Base-by-base conservation (phyloP, 2,113 vertebrate species). In the Vanacampus margaritifer region DNA sequence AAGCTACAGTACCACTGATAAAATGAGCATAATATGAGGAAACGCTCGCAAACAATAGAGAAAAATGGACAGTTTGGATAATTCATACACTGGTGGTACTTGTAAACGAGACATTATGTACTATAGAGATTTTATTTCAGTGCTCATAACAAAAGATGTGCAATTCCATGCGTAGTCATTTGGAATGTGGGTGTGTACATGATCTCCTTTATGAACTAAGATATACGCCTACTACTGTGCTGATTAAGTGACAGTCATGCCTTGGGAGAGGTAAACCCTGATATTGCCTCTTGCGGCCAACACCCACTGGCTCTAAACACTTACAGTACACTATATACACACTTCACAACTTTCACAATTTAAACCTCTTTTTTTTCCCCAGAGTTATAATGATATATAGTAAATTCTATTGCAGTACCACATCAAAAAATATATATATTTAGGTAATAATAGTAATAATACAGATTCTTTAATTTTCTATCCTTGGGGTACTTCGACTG, bases 241-340 rank as follows among this genome's bases (percentile, higher is more conserved):
- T 65, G 64, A 67, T 58, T 41, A 36, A 48, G n/a, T 35, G 4
- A 5, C 2, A 61, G 21, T 54, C 13, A 70, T 48, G 67, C 35
- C 56, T 64, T 73, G 64, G 37, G 69, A 77, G 32, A 62, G 71
- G 71, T 82, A 73, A 72, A 73, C 64, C 43, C 1, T 1, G 68
- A 17, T 50, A 1, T 76, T 73, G 57, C 62, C 66, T 71, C 13
- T 64, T 60, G 3, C 46, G 79, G 79, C 73, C 83, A 84, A 76
- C 14, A 57, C 85, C 77, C 56, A 16, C 17, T 67, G 67, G 39
- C 72, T 80, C 68, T 65, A 72, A 64, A 79, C 48, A 36, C 74
- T 85, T 71, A 76, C 73, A 79, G 5, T 50, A 14, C 16, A 17
- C 14, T 32, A 32, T 32, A 13, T 41, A 10, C 39, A 41, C 13